Evolutionary conservation across 2,113 vertebrate genomes (phyloP), one percentile per base, ranked within the genome.

Genomic region (Paracanthobrama guichenoti): DNA sequence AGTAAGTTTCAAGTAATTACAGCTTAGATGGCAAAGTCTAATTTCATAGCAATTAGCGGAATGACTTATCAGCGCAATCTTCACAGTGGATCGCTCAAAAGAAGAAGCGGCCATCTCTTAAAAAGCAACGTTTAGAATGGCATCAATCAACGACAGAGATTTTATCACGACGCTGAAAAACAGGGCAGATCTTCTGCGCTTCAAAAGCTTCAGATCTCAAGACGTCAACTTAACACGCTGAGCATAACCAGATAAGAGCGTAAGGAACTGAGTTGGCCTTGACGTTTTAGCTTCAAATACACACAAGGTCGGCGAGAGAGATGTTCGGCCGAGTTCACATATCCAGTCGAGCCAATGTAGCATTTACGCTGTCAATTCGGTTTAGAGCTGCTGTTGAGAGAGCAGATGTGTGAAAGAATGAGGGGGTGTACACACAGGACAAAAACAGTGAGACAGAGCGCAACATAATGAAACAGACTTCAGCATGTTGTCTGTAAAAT

Each of bases 1-100:
- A 88, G 44, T 73, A 72, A 77, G 82, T 74, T 86, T 53, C n/a
- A 79, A 89, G 85, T 81, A 85, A 89, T 86, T 88, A 84, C 59
- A 53, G 83, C 50, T 73, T 44, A 42, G 84, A 84, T 81, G 66
- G 84, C 50, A 69, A 69, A 85, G 85, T 82, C 84, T 88, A 87
- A 89, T 89, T 89, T 88, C 85, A 89, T 79, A 88, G 87, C 81
- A 87, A 89, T 89, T 88, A 89, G 60, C 22, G 53, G 71, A 53
- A 86, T 62, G 84, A 87, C 84, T 89, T 87, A 89, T 87, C 67
- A 79, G 81, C 77, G 55, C 83, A 76, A 89, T 89, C 89, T 86
- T 80, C 59, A 78, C 59, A 24, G 67, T 31, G 31, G 69, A 80
- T 86, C 84, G 76, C 86, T 89, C 55, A 85, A 84, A 76, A 87